Evolutionary conservation across 2,113 vertebrate species (phyloP), one percentile per base, ranked within the genome.

Genomic region (Trogon surrucura): DNA sequence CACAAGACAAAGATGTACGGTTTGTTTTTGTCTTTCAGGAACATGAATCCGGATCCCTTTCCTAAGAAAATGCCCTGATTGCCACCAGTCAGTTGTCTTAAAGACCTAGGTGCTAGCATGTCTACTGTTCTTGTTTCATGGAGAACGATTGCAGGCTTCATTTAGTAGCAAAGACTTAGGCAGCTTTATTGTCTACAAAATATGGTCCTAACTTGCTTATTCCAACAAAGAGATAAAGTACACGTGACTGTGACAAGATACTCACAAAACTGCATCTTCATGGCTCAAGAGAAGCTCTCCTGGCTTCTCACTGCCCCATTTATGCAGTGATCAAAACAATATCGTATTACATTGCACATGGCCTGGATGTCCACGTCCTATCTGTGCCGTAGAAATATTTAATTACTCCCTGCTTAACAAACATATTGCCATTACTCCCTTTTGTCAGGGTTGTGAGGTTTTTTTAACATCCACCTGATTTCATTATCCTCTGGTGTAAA

Each of bases 281-380:
- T 20, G 45, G 34, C 53, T 64, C 21, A 47, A 36, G 62, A 2
- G 1, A 41, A 86, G 44, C 58, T 75, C 34, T 25, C 16, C 22
- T 64, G 61, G 26, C 13, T 57, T 88, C 26, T 73, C 29, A 44
- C 25, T 75, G 25, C n/a, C 15, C 23, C 18, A 7, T 69, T 50
- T 75, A 47, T 38, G 9, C 82, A 57, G 27, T 34, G 17, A 18
- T 36, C 13, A 53, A 48, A 89, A 18, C 50, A 36, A 6, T 5
- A 53, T 6, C 1, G 0, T 58, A 4, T 26, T 66, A 54, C 18
- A 12, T 14, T 57, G 60, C 36, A 32, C 1, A 0, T 41, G 13
- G 9, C 47, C 32, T 56, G 38, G 12, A 69, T 47, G 38, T 6
- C 38, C 41, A 30, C 17, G 1, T 73, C 60, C 9, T 22, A 32